Evolutionary conservation across 2,888 invertebrate genomes (phyloP).

Genomic region (Aphodius granarius): DNA sequence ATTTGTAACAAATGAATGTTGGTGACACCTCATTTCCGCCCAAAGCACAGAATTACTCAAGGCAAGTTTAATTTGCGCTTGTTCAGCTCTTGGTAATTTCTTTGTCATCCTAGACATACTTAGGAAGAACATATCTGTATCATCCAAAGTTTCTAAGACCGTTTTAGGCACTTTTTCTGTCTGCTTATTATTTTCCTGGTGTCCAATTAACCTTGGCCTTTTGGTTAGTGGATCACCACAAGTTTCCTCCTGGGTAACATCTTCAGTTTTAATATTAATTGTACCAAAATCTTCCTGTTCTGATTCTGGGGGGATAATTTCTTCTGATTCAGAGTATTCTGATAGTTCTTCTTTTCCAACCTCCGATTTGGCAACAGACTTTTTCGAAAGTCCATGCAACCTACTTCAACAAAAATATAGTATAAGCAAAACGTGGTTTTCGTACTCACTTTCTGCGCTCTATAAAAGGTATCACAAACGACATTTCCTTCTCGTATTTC

Average conservation of each 20-base stretch:
- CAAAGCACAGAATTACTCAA: constrained; percentile 17
- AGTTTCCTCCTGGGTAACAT: background rate
- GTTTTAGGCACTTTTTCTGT: background rate
- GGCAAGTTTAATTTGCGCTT: constrained; percentile 19
- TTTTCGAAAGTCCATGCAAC: constrained; percentile 12
- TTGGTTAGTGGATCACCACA: constrained; percentile 2
- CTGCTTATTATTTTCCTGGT: too few relatives aligned
- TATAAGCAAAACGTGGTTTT: background rate
- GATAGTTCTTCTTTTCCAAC: background rate
- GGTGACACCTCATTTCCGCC: constrained; percentile 12
- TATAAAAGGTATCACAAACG: constrained; percentile 19
- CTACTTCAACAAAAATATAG: background rate
- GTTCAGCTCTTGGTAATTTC: constrained; percentile 16
- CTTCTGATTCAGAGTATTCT: background rate
- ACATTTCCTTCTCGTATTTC: constrained; percentile 22
- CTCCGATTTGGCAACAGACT: background rate
- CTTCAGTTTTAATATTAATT: constrained; percentile 10
- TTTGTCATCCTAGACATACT: constrained; percentile 23
- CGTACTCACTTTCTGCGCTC: constrained; percentile 7
- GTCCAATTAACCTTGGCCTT: constrained; percentile 5
- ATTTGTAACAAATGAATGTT: background rate
- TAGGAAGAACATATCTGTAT: constrained; percentile 22
- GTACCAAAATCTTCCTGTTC: constrained; percentile 16
- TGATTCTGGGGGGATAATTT: background rate
- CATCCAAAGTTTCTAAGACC: constrained; percentile 4